Conservation (phyloP, 2,888 invertebrate genomes). For the Ectropis crepuscularia region DNA sequence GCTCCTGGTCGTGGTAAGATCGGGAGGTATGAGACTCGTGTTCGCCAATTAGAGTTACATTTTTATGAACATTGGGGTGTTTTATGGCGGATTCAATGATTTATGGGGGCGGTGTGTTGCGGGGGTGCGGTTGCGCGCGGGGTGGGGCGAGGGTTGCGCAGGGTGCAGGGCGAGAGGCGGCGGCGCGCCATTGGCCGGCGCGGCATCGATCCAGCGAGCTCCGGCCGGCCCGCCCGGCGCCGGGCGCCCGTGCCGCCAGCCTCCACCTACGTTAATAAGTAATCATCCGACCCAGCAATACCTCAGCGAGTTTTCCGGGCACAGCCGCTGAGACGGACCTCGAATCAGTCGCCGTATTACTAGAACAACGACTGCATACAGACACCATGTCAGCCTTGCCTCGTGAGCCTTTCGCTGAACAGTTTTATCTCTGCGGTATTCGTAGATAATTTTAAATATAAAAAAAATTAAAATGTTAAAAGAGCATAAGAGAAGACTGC, state of each 20-base stretch:
- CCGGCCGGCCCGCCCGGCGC: constrained; percentile 79
- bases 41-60: constrained; percentile 83
- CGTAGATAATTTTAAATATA: background rate
- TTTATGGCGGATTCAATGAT: constrained; percentile 84
- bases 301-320: constrained; percentile 82
- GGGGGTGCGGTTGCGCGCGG: constrained; percentile 66
- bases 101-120: constrained; percentile 79
- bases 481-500: too few relatives aligned
- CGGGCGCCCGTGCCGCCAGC: constrained; percentile 58
- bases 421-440: background rate
- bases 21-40: constrained; percentile 75
- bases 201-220: constrained; percentile 82
- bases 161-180: constrained; percentile 72
- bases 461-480: background rate
- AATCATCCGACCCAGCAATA: constrained; percentile 83
- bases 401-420: constrained; percentile 77
- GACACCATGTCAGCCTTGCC: constrained; percentile 75
- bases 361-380: constrained; percentile 79
- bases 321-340: constrained; percentile 77
- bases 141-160: constrained; percentile 73
- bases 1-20: constrained; percentile 67
- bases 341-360: constrained; percentile 77
- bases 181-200: constrained; percentile 82
- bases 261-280: constrained; percentile 85
- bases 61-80: constrained; percentile 83